phyloP scores from a whole-genome alignment of 2,888 invertebrate genomes.

The Ectemnius lituratus region DNA sequence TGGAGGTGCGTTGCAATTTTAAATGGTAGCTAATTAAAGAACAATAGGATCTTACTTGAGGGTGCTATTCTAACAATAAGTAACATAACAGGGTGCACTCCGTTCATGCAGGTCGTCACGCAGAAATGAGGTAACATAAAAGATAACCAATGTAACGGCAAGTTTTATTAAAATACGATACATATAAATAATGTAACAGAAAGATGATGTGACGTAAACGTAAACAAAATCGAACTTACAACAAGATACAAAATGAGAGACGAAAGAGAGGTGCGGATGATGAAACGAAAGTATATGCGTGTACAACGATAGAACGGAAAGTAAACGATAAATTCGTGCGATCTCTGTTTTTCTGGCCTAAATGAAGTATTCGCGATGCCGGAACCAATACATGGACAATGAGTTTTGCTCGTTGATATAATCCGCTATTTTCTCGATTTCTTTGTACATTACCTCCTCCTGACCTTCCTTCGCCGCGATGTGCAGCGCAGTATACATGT shows the following conservation, averaged over 20 bases:
- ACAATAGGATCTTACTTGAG: background rate
- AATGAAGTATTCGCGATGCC: constrained; percentile 75
- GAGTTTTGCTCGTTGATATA: constrained; percentile 72
- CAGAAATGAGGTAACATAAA: constrained; percentile 52
- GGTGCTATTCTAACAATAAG: background rate
- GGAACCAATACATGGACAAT: constrained; percentile 74
- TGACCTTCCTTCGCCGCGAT: constrained; percentile 97
- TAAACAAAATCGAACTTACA: constrained; percentile 47
- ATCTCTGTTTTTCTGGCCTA: constrained; percentile 49
- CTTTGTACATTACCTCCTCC: constrained; percentile 77
- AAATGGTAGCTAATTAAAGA: background rate
- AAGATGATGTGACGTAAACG: constrained; percentile 54
- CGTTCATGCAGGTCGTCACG: constrained; percentile 11
- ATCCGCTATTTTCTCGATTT: constrained; percentile 72
- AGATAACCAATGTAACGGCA: constrained; percentile 58
- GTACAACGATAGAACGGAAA: constrained; percentile 31
- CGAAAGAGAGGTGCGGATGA: constrained; percentile 29
- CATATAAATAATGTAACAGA: constrained; percentile 63
- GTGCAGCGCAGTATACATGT: constrained; percentile 96
- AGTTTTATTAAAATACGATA: constrained; percentile 59
- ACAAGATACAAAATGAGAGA: constrained; percentile 43
- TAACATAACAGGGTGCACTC: background rate
- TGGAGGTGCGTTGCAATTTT: background rate
- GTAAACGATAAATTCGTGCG: constrained; percentile 25
- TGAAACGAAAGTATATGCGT: constrained; percentile 25